phyloP scores from a whole-genome alignment of 2,113 vertebrate species.

The Spheniscus mendiculus region DNA sequence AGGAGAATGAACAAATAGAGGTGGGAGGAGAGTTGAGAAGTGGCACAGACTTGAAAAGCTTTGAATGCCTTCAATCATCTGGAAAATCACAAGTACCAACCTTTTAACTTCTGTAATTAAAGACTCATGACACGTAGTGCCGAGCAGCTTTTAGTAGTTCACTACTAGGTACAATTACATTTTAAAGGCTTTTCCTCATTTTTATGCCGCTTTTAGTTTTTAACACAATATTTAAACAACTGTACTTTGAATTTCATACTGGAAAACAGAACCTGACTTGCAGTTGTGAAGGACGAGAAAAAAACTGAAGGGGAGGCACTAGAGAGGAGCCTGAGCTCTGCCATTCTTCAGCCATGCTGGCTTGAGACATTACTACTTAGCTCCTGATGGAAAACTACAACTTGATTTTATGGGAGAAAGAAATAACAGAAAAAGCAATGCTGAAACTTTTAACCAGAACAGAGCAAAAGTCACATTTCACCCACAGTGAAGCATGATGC shows the following conservation, averaged over 20 bases:
- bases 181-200: neutral
- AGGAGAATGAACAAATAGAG: conserved; percentile 58
- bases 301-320: neutral
- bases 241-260: neutral
- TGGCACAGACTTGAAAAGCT: conserved; percentile 53
- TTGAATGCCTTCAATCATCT: conserved; percentile 61
- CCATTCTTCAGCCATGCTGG: neutral
- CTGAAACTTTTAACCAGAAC: neutral
- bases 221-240: neutral
- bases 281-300: neutral
- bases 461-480: rapidly evolving
- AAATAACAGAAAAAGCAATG: neutral
- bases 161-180: neutral
- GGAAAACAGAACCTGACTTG: neutral
- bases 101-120: conserved; percentile 47
- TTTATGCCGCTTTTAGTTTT: neutral
- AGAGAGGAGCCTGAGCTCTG: neutral
- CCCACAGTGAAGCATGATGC: neutral
- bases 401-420: neutral
- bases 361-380: neutral
- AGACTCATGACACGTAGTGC: neutral
- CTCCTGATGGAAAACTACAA: neutral
- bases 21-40: conserved; percentile 40
- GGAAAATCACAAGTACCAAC: conserved; percentile 58
- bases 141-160: neutral